Evolutionary conservation across 2,113 vertebrate species (phyloP).

Genomic region (Nesogale talazaci): DNA sequence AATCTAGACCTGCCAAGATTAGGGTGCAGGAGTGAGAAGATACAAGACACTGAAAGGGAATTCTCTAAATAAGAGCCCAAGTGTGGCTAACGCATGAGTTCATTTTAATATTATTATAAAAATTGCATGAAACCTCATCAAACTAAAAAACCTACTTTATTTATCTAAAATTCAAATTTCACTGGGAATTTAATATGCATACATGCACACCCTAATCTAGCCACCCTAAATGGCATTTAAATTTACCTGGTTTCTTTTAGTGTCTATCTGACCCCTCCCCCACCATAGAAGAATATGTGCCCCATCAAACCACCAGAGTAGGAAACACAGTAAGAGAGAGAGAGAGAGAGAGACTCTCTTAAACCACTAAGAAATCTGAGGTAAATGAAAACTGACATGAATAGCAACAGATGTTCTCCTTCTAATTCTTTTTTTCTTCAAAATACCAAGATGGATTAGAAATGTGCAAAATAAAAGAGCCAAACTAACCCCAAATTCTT

Average conservation of each 20-base stretch:
- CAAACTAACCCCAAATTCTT: slow-evolving; percentile 74
- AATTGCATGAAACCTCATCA: not conserved
- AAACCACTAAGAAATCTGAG: slow-evolving; percentile 22
- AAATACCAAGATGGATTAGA: slow-evolving; percentile 76
- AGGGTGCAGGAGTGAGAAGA: not conserved
- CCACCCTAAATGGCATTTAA: not conserved
- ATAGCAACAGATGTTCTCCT: slow-evolving; percentile 74
- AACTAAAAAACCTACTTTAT: not conserved
- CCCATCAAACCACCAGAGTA: not conserved
- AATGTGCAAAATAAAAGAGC: slow-evolving; percentile 77
- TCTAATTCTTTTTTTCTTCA: slow-evolving; percentile 37
- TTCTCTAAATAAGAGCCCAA: fast-evolving
- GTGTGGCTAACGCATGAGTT: not conserved
- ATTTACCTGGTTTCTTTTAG: not conserved
- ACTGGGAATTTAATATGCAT: not conserved
- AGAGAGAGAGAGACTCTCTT: not conserved
- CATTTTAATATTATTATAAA: not conserved
- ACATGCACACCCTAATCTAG: slow-evolving; percentile 4
- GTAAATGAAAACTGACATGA: slow-evolving; percentile 70
- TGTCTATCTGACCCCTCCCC: not conserved
- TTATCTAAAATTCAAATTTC: slow-evolving; percentile 51
- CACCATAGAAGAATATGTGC: not conserved
- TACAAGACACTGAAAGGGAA: not conserved
- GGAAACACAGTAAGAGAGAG: not conserved
- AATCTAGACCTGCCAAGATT: not conserved